Conservation (phyloP, 2,888 invertebrate species). For the Ephialtes manifestator region DNA sequence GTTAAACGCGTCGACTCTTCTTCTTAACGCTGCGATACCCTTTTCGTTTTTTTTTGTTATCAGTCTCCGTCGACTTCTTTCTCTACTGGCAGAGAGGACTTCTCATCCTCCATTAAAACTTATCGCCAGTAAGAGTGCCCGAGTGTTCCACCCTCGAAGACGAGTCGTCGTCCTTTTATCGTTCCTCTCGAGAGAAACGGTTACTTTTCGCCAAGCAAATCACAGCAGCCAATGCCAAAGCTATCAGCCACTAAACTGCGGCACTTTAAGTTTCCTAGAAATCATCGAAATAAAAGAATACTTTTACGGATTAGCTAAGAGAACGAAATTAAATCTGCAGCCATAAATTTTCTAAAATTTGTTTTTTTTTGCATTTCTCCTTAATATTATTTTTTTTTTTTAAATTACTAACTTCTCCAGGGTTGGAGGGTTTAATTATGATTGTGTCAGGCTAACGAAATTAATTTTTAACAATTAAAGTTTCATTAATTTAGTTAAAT, state of each 20-base stretch:
- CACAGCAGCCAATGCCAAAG: not conserved
- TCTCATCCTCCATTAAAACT: conserved; percentile 62
- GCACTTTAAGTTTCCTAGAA: conserved; percentile 22
- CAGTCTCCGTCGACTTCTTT: conserved; percentile 28
- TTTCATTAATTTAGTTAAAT: not conserved
- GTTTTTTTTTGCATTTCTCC: too few species aligned
- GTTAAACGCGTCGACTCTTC: conserved; percentile 45
- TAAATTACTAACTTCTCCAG: too few species aligned
- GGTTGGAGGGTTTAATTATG: not conserved
- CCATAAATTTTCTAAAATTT: not conserved
- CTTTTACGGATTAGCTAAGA: not conserved
- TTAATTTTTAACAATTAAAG: not conserved
- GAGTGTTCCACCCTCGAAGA: conserved; percentile 4
- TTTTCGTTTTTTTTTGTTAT: conserved; percentile 25
- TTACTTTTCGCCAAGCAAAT: conserved; percentile 41
- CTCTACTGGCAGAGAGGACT: conserved; percentile 43
- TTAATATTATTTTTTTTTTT: too few species aligned
- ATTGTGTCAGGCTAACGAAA: not conserved
- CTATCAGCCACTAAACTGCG: not conserved
- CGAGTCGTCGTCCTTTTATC: conserved; percentile 57
- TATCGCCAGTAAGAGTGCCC: conserved; percentile 52
- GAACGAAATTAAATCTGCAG: not conserved
- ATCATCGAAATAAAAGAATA: not conserved
- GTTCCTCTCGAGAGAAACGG: conserved; percentile 7
- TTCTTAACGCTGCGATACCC: conserved; percentile 11